These are phyloP conservation scores for Ridgeia piscesae DNA, from an alignment of 1,140 invertebrate species.

Conservation along the genomic window DNA sequence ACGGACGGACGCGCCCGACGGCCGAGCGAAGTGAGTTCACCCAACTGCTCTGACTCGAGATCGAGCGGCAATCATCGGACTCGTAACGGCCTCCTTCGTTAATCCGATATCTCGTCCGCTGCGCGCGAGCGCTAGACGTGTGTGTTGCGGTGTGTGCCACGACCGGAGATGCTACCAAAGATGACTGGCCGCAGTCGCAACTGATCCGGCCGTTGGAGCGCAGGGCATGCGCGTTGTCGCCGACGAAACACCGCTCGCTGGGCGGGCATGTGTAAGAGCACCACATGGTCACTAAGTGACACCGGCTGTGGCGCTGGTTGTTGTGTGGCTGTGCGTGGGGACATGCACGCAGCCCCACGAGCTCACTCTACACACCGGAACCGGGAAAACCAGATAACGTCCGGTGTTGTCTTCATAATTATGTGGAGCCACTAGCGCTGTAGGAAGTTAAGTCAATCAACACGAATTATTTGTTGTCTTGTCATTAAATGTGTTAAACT, in stretches of 20 bases:
- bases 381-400: not conserved
- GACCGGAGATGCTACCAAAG: not conserved
- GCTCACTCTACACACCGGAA: not conserved
- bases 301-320: not conserved
- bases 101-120: not conserved
- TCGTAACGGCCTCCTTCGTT: not conserved
- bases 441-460: not conserved
- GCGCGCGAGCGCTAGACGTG: not conserved
- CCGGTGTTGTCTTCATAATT: not conserved
- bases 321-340: not conserved
- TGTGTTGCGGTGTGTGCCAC: too few species aligned
- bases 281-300: not conserved
- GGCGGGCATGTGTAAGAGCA: not conserved
- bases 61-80: not conserved
- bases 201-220: not conserved
- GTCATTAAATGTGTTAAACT: not conserved
- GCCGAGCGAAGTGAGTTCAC: not conserved
- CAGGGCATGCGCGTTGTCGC: not conserved
- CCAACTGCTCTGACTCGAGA: not conserved
- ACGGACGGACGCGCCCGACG: too few species aligned
- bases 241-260: not conserved
- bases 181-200: not conserved
- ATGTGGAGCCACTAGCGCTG: not conserved
- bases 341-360: not conserved
- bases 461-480: not conserved